Conservation (phyloP, 1,140 invertebrate species). For the Conus ventricosus region DNA sequence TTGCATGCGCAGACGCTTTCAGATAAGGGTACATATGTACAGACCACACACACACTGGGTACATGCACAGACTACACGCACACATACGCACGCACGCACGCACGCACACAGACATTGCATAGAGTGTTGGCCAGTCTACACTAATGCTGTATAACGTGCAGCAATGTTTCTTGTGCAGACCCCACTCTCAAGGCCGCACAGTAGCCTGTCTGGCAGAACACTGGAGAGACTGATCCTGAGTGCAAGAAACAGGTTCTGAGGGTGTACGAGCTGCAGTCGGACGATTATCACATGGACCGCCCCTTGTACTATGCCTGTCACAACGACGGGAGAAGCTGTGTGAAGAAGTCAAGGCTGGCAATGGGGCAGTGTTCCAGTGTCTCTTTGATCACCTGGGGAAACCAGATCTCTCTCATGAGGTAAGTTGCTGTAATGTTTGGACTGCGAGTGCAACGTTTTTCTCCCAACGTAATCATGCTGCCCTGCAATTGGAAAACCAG, state of each 20-base stretch:
- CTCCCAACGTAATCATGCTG: too few relatives aligned
- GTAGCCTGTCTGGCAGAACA: constrained; percentile 88
- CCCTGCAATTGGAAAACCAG: too few relatives aligned
- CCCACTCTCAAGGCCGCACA: constrained; percentile 86
- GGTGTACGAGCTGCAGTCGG: constrained; percentile 92
- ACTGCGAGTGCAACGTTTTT: too few relatives aligned
- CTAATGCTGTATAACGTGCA: not conserved
- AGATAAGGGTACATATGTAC: too few relatives aligned
- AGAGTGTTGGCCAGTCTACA: not conserved
- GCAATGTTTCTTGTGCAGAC: constrained; percentile 47
- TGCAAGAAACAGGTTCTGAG: constrained; percentile 88
- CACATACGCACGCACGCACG: too few relatives aligned
- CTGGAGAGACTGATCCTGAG: constrained; percentile 64
- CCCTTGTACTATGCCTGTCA: constrained; percentile 92
- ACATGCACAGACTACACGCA: too few relatives aligned
- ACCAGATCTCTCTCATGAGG: constrained; percentile 74
- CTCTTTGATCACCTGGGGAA: constrained; percentile 87
- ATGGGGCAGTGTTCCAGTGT: constrained; percentile 93
- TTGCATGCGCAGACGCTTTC: too few relatives aligned
- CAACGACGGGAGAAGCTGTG: constrained; percentile 85
- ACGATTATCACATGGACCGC: constrained; percentile 92
- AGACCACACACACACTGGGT: too few relatives aligned
- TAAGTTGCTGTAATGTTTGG: not conserved
- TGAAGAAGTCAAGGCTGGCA: constrained; percentile 76
- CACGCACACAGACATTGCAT: not conserved